Base-by-base conservation (phyloP, 2,888 invertebrate genomes). In the Chloroclystis v-ata region DNA sequence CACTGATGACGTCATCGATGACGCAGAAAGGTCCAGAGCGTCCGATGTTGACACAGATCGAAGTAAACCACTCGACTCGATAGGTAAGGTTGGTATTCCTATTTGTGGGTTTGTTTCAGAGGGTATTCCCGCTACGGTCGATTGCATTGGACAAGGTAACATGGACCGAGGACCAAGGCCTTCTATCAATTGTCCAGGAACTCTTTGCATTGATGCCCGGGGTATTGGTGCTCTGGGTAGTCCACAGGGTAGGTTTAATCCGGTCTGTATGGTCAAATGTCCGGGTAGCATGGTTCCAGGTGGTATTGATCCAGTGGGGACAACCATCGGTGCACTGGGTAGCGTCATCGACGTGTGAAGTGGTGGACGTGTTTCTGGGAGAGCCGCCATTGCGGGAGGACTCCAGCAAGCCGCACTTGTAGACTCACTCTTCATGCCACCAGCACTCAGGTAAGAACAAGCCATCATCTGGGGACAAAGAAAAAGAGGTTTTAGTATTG, bases 381-480 rank as follows among this genome's bases (percentile, higher is more conserved):
- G 32, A 20, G 51, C 46, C 11, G 65, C 60, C 58, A 67, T 65
- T 32, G 67, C 60, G 37, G 79, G 81, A n/a, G 79, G 82, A 47
- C 77, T 77, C 85, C 82, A 87, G 54, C 82, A 83, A 9, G 74
- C 75, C 20, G 82, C 78, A 44, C 72, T 67, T 9, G 73, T 60
- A 11, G 67, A 59, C 59, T 75, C 78, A 16, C 78, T 68, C 57
- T 75, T 77, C 65, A 70, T 67, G 28, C 72, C 74, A 50, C 75
- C 59, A 45, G 88, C 77, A 60, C 82, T 85, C 60, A 88, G 67
- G 61, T 86, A 88, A 54, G 89, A 88, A 65, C 87, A 89, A 66
- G 87, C 82, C 89, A 89, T 88, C 87, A 89, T 87, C 89, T 89
- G 86, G 41, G 67, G 70, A 76, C 65, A 78, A 69, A 33, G 16